Evolutionary conservation across 1,140 invertebrate genomes (phyloP).

Genomic region (Pogonus chalceus): DNA sequence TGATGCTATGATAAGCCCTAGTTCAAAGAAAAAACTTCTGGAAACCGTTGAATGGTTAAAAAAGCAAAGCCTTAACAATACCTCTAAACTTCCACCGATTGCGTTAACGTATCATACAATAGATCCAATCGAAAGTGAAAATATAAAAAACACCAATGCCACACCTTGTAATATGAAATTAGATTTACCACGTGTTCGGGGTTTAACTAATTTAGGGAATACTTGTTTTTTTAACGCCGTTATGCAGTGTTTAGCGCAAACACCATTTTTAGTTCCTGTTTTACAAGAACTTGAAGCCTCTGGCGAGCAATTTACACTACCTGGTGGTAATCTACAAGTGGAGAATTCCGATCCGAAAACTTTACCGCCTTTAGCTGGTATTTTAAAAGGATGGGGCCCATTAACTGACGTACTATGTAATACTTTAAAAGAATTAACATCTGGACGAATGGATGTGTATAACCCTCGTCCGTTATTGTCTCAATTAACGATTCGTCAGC

Average conservation of each 20-base stretch:
- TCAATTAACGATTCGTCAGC: slow-evolving; percentile 62
- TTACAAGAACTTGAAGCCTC: slow-evolving; percentile 58
- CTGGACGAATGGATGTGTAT: slow-evolving; percentile 47
- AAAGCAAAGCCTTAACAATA: slow-evolving; percentile 33
- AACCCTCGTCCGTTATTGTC: slow-evolving; percentile 63
- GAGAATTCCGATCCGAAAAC: slow-evolving; percentile 32
- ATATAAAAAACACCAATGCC: background rate
- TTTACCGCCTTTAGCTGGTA: slow-evolving; percentile 53
- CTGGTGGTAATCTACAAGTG: slow-evolving; percentile 52
- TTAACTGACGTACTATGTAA: slow-evolving; percentile 57
- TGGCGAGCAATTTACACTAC: slow-evolving; percentile 56
- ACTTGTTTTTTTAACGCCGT: slow-evolving; percentile 97
- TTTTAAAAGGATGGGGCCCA: slow-evolving; percentile 56
- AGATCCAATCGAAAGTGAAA: background rate
- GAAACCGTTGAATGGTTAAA: slow-evolving; percentile 54
- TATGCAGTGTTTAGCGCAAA: slow-evolving; percentile 82
- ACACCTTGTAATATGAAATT: slow-evolving; percentile 8
- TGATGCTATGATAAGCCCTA: slow-evolving; percentile 45
- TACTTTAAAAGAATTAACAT: slow-evolving; percentile 60
- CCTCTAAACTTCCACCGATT: background rate
- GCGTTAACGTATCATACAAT: background rate
- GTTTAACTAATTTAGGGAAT: slow-evolving; percentile 81
- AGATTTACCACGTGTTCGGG: slow-evolving; percentile 46
- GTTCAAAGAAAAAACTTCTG: slow-evolving; percentile 49
- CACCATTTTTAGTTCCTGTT: slow-evolving; percentile 64